phyloP scores from a whole-genome alignment of 2,797 vertebrate species.

The Urosaurus nigricauda region DNA sequence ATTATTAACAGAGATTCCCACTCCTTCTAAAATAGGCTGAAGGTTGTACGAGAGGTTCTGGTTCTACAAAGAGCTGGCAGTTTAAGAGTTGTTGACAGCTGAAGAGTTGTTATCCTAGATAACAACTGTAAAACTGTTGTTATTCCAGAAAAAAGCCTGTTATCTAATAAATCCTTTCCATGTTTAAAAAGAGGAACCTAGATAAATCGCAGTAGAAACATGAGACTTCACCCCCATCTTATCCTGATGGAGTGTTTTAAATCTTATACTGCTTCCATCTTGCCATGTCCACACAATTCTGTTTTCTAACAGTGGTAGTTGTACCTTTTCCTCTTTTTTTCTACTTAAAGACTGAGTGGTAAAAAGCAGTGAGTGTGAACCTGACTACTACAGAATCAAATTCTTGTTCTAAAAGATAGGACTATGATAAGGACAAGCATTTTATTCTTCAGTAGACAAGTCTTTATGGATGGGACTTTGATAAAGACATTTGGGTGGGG shows the following conservation, averaged over 20 bases:
- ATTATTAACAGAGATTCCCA: too few species aligned
- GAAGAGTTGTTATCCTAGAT: too few species aligned
- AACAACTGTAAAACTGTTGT: background rate
- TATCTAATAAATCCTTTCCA: background rate
- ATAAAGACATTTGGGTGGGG: too few species aligned
- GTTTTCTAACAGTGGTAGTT: background rate
- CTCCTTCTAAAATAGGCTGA: too few species aligned
- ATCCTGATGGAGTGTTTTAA: background rate
- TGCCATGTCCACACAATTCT: background rate
- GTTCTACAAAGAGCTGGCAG: too few species aligned
- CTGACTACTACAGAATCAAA: background rate
- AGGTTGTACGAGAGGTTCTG: too few species aligned
- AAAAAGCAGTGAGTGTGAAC: background rate
- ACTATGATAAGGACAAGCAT: background rate
- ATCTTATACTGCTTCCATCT: background rate
- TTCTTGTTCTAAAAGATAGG: background rate
- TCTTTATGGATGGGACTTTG: too few species aligned
- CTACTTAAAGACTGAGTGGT: background rate
- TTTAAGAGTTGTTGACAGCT: too few species aligned
- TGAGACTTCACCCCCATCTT: background rate
- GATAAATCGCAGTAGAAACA: background rate
- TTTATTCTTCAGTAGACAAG: too few species aligned
- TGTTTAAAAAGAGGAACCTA: too few species aligned
- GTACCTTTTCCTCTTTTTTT: background rate
- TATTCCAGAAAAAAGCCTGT: background rate